A percentile compares a stretch with the other conserved stretches of the same genome.
Conservation (phyloP, 2,113 vertebrate genomes). For the Lepidothrix coronata region DNA sequence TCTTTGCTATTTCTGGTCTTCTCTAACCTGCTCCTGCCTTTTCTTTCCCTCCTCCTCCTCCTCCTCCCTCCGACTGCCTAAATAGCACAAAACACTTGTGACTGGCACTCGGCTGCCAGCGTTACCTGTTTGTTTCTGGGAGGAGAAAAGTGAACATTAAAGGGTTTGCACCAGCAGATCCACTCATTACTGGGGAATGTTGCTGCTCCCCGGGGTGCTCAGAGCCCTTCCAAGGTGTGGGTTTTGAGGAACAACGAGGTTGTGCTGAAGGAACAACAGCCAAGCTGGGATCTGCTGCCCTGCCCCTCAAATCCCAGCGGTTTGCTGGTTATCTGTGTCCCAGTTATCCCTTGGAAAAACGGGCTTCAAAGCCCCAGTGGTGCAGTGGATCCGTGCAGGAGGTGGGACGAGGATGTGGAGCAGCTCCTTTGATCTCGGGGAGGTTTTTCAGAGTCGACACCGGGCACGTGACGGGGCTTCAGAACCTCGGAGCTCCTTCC, state of each 20-base stretch:
- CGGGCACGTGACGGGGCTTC: background rate
- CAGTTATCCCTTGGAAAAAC: background rate
- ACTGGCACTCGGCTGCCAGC: background rate
- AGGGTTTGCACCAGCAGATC: background rate
- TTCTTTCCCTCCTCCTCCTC: background rate
- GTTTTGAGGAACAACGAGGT: fast-evolving
- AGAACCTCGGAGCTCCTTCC: background rate
- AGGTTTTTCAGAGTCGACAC: background rate
- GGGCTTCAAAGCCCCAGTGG: background rate
- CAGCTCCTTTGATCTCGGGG: background rate
- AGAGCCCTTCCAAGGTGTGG: background rate
- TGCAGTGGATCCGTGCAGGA: fast-evolving
- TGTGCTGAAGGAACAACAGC: background rate
- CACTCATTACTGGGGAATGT: fast-evolving
- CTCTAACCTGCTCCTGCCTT: background rate
- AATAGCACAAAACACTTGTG: background rate
- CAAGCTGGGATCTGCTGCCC: background rate
- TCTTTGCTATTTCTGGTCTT: background rate
- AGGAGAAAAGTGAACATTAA: fast-evolving
- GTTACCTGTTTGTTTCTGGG: background rate
- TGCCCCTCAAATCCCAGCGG: background rate
- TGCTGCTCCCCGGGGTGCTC: background rate
- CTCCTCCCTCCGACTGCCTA: background rate
- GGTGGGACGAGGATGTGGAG: background rate
- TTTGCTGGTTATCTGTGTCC: background rate